phyloP scores from a whole-genome alignment of 2,797 vertebrate genomes.

The Epinephelus malabaricus region DNA sequence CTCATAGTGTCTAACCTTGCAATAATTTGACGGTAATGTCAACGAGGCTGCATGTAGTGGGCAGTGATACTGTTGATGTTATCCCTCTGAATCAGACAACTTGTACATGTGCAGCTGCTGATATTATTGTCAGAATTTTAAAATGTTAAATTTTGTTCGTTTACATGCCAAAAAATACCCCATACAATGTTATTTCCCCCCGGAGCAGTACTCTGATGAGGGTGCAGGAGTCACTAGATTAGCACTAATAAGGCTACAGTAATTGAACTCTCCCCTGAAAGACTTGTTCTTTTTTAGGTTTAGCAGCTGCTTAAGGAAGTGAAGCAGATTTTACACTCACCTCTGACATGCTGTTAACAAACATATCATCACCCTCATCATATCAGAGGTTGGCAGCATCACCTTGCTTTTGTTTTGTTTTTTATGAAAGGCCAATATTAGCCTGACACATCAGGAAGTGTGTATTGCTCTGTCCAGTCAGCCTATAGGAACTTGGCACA shows the following conservation, averaged over 20 bases:
- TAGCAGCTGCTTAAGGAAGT: conserved; percentile 11
- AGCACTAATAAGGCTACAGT: neutral
- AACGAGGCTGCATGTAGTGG: neutral
- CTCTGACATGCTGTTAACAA: conserved; percentile 6
- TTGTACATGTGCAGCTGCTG: neutral
- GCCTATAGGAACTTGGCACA: neutral
- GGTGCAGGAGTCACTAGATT: conserved; percentile 1
- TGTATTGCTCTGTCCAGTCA: neutral
- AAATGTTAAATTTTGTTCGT: neutral
- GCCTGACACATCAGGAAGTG: too few relatives aligned
- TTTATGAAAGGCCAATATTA: neutral
- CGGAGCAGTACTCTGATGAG: neutral
- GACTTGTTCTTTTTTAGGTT: neutral
- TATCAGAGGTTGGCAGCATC: conserved; percentile 10
- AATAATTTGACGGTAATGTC: conserved; percentile 36
- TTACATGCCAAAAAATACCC: neutral
- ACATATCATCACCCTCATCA: neutral
- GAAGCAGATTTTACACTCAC: conserved; percentile 12
- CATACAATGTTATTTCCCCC: neutral
- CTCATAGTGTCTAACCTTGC: conserved; percentile 12
- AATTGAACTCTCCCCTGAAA: neutral
- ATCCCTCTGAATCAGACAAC: neutral
- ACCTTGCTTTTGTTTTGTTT: conserved; percentile 9
- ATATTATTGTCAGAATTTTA: neutral
- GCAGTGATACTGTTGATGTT: neutral